Evolutionary conservation across 2,113 vertebrate genomes (phyloP).

Genomic region (Triplophysa tibetana): DNA sequence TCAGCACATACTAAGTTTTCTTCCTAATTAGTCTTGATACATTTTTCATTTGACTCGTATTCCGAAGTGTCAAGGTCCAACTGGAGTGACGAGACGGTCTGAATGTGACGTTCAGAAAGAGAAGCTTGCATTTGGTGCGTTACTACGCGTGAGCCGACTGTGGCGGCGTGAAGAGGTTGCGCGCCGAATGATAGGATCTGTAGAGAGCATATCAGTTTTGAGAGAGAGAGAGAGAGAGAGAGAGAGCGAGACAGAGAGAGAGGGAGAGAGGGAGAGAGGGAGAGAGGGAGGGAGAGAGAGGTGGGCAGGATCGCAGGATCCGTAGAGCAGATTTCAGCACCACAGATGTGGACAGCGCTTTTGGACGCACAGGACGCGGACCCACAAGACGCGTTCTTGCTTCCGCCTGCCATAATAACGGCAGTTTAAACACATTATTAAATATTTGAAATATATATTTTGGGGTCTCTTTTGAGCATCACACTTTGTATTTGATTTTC

Average conservation of each 20-base stretch:
- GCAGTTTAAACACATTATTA: not conserved
- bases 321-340: constrained; percentile 23
- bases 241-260: constrained; percentile 32
- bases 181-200: constrained; percentile 36
- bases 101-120: not conserved
- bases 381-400: not conserved
- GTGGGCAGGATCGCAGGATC: too few species aligned
- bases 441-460: too few species aligned
- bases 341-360: constrained; percentile 29
- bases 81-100: not conserved
- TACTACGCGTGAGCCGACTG: not conserved
- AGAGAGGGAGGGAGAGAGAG: constrained; percentile 16
- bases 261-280: constrained; percentile 34
- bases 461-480: too few species aligned
- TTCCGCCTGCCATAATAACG: not conserved
- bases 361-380: not conserved
- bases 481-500: too few species aligned
- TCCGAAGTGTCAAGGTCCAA: constrained; percentile 3
- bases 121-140: not conserved
- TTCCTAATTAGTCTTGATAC: not conserved
- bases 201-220: constrained; percentile 18
- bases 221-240: constrained; percentile 14
- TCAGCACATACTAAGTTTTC: not conserved
- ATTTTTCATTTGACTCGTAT: not conserved
- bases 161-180: not conserved